Conservation (phyloP, 2,797 vertebrate genomes). For the Cynopterus sphinx region DNA sequence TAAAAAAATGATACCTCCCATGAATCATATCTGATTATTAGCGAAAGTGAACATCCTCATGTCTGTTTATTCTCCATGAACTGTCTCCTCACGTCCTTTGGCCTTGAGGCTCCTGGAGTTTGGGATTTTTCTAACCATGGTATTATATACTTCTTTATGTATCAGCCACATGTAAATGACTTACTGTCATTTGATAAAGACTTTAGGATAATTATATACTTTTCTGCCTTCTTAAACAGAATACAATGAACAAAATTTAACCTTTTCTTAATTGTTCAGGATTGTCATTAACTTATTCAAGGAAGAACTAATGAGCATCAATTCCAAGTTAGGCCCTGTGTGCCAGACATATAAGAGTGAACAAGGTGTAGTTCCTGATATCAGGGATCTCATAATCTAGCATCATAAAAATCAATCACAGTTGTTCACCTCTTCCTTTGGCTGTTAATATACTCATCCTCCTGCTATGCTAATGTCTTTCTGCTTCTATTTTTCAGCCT, state of each 20-base stretch:
- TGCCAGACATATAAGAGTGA: not conserved
- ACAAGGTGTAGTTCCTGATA: not conserved
- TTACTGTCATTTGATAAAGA: not conserved
- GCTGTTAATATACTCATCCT: not conserved
- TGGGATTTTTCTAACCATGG: not conserved
- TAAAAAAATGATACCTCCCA: not conserved
- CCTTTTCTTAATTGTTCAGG: not conserved
- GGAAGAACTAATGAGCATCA: not conserved
- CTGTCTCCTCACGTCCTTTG: not conserved
- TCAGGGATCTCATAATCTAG: not conserved
- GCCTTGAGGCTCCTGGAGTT: not conserved
- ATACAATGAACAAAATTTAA: slow-evolving; percentile 6
- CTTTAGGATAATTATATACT: not conserved
- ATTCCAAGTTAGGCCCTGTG: not conserved
- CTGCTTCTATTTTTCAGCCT: not conserved
- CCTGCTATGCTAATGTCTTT: not conserved
- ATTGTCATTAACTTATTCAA: not conserved
- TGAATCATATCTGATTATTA: not conserved
- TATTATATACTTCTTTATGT: not conserved
- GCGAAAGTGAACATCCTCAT: not conserved
- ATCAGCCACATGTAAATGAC: not conserved
- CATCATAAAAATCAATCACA: not conserved
- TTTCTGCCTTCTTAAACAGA: slow-evolving; percentile 20
- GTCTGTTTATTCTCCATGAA: not conserved
- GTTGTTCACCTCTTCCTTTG: not conserved